Evolutionary conservation across 2,113 vertebrate species (phyloP).

Genomic region (Nibea albiflora): DNA sequence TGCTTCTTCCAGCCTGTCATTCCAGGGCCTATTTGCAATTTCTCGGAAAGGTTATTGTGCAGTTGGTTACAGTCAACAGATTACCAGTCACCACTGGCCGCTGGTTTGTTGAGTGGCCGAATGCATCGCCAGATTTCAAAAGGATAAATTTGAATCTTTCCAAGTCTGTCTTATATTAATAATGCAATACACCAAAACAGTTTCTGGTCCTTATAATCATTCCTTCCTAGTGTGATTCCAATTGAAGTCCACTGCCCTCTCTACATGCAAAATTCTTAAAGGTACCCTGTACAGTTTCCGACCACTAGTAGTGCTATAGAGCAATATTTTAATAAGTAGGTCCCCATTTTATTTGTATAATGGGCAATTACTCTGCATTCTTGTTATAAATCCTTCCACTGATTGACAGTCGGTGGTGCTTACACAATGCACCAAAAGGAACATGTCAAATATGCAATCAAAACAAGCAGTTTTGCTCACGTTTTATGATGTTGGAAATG

Average conservation of each 20-base stretch:
- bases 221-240: background rate
- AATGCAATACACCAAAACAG: no score
- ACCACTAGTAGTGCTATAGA: background rate
- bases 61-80: slow-evolving; percentile 30
- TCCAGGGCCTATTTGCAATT: slow-evolving; percentile 43
- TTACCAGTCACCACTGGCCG: slow-evolving; percentile 1
- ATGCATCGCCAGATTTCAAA: background rate
- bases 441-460: background rate
- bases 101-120: slow-evolving; percentile 10
- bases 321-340: no score
- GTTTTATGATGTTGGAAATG: background rate
- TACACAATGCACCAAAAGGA: background rate
- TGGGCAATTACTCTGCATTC: background rate
- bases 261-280: background rate
- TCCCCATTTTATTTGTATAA: background rate
- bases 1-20: slow-evolving; percentile 43
- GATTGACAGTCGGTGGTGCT: background rate
- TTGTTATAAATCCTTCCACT: background rate
- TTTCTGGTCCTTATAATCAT: background rate
- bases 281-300: background rate
- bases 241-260: background rate
- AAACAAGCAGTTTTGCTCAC: background rate
- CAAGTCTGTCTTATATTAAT: background rate
- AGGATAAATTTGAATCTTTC: background rate
- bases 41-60: slow-evolving; percentile 23